Conservation (phyloP, 2,113 vertebrate species). For the Aptenodytes forsteri region DNA sequence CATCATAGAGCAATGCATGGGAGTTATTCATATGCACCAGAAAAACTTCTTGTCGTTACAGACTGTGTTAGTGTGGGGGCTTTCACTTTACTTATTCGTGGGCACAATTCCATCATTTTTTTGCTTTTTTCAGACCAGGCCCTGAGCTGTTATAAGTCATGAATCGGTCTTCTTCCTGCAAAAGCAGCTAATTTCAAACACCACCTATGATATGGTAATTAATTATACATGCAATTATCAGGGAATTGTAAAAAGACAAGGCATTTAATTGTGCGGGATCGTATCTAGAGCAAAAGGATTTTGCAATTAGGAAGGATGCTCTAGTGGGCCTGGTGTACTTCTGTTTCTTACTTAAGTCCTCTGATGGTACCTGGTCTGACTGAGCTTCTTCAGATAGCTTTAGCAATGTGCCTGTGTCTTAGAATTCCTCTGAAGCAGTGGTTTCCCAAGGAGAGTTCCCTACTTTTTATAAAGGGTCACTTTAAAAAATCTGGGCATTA, state of each 20-base stretch:
- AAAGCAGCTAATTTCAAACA: not conserved
- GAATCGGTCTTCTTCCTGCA: not conserved
- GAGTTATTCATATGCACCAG: not conserved
- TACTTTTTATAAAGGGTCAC: not conserved
- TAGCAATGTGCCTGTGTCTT: not conserved
- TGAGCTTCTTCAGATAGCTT: not conserved
- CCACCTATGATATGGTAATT: not conserved
- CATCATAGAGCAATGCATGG: not conserved
- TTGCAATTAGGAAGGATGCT: not conserved
- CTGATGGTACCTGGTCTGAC: not conserved
- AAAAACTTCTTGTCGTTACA: not conserved
- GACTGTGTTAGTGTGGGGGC: not conserved
- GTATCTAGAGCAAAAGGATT: not conserved
- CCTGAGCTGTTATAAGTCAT: not conserved
- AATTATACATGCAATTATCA: not conserved
- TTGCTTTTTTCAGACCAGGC: not conserved
- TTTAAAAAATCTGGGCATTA: not conserved
- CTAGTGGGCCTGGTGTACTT: not conserved
- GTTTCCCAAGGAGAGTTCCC: not conserved
- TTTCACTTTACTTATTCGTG: not conserved
- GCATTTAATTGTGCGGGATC: not conserved
- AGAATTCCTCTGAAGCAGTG: not conserved
- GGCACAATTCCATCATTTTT: not conserved
- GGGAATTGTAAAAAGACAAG: not conserved
- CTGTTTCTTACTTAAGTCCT: not conserved